Evolutionary conservation across 2,888 invertebrate species (phyloP), one percentile per base, ranked within the genome.

Genomic region (Piscicola geometra): DNA sequence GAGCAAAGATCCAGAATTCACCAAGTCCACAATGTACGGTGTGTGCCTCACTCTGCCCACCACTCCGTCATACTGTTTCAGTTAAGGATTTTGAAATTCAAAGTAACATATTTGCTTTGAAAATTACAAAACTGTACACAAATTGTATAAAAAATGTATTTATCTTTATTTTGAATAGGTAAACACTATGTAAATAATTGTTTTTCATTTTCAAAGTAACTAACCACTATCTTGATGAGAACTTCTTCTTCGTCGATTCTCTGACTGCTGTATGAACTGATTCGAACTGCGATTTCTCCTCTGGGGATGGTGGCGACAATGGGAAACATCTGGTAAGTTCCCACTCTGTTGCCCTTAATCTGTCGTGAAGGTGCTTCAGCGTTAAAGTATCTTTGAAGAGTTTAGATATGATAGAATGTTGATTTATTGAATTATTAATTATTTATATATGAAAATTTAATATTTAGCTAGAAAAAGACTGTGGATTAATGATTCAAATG

Each of bases 11-110:
- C 83, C 83, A 69, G 82, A 81, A 86, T 92, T 95, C 79, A 94
- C 95, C 77, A 98, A 88, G 88, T 97, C 97, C 15, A 98, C 87
- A 0, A 97, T 88, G 69, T 94, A 90, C 0, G 96, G 92, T 80
- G 95, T 94, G 87, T 97, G 96, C 0, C 94, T 47, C 15, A 77
- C 90, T 85, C 92, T 89, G 82, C 96, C 95, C 0, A 93, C 92
- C 1, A 96, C 87, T 21, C 97, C 97, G 85, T 97, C 95, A 77
- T 82, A 82, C 85, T 84, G 81, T 25, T 78, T 74, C 33, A 47
- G 21, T 15, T 41, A 69, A 67, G 32, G 36, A 50, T 18, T 0
- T 21, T 12, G n/a, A 36, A 70, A 9, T 21, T 35, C 41, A 2
- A 21, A 47, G 50, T 15, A 47, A 47, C 12, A 47, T 15, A 47